These are phyloP conservation scores for Rhopalosiphum padi DNA, from an alignment of 1,140 invertebrate genomes.

Conservation along the genomic window DNA sequence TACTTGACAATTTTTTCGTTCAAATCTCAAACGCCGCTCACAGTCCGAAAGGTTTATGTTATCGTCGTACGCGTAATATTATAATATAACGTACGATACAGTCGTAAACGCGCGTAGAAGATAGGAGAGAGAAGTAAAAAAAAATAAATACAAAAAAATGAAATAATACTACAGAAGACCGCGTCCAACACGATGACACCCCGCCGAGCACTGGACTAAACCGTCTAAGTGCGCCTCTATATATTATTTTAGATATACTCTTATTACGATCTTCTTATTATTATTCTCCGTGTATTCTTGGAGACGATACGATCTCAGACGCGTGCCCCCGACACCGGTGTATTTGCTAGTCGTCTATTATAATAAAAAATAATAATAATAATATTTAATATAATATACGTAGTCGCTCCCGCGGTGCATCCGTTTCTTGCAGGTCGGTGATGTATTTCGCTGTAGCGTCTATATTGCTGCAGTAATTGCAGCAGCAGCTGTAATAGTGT, in stretches of 20 bases:
- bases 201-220: neutral
- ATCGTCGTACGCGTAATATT: neutral
- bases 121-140: neutral
- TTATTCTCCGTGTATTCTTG: neutral
- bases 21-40: neutral
- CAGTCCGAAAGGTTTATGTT: neutral
- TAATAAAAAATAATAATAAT: neutral
- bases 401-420: neutral
- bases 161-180: neutral
- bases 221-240: neutral
- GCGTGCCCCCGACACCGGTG: constrained; percentile 37
- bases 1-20: neutral
- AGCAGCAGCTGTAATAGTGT: neutral
- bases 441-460: neutral
- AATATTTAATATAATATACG: neutral
- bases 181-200: neutral
- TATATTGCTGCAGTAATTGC: neutral
- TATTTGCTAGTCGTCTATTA: neutral
- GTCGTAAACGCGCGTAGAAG: neutral
- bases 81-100: neutral
- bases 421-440: no score
- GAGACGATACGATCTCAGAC: constrained; percentile 44
- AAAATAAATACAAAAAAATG: neutral
- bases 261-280: constrained; percentile 27
- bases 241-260: neutral